phyloP scores from a whole-genome alignment of 2,888 invertebrate species.

The Eupeodes luniger region DNA sequence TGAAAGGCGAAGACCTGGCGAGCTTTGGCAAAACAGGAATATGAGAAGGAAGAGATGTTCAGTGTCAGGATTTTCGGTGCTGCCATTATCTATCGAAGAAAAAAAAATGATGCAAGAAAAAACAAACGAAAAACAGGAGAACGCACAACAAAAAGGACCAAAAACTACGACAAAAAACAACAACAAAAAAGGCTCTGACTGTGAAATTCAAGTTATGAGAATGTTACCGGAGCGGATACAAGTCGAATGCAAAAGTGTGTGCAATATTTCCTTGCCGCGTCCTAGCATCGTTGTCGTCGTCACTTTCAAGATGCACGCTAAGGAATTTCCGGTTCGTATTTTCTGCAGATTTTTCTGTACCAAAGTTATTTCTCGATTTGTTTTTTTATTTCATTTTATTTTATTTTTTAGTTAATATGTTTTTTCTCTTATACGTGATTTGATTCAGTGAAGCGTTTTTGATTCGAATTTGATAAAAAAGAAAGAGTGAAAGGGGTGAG shows the following conservation, averaged over 20 bases:
- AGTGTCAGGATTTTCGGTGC: slow-evolving; percentile 72
- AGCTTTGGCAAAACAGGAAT: neutral
- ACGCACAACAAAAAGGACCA: slow-evolving; percentile 10
- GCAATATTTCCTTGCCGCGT: slow-evolving; percentile 69
- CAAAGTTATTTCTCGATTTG: slow-evolving; percentile 23
- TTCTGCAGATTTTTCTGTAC: slow-evolving; percentile 42
- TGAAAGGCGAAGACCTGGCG: neutral
- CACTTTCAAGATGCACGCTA: slow-evolving; percentile 72
- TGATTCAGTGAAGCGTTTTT: slow-evolving; percentile 75
- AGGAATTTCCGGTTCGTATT: slow-evolving; percentile 74
- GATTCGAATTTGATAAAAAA: slow-evolving; percentile 63
- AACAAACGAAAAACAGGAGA: neutral
- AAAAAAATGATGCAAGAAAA: neutral
- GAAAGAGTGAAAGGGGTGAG: neutral
- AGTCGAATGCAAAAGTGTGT: slow-evolving; percentile 75
- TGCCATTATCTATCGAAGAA: slow-evolving; percentile 42
- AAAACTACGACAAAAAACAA: neutral
- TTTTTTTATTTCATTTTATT: neutral
- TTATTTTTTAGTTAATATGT: neutral
- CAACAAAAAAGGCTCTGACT: slow-evolving; percentile 35
- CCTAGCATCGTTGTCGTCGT: slow-evolving; percentile 44
- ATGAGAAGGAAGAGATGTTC: slow-evolving; percentile 34
- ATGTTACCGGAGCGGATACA: slow-evolving; percentile 75
- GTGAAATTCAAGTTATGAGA: slow-evolving; percentile 73
- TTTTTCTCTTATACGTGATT: slow-evolving; percentile 66